Conservation (phyloP, 2,113 vertebrate genomes). For the Calyptomena viridis region DNA sequence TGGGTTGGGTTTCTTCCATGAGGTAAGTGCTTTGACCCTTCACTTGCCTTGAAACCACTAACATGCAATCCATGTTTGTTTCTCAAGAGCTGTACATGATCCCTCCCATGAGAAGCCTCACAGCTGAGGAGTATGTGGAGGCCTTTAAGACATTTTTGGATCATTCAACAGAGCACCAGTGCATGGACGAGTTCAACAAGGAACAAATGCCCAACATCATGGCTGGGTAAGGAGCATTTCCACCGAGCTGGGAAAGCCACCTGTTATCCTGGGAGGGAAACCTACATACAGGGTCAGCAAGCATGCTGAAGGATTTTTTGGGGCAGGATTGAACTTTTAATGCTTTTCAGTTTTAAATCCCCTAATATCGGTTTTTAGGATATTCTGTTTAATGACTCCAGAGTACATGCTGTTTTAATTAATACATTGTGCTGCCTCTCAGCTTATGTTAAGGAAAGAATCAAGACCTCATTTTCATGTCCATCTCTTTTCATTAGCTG, state of each 20-base stretch:
- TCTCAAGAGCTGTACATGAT: slow-evolving; percentile 64
- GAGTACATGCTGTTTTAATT: not conserved
- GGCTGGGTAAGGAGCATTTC: slow-evolving; percentile 65
- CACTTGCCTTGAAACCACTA: not conserved
- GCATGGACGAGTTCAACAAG: slow-evolving; percentile 83
- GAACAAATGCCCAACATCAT: slow-evolving; percentile 72
- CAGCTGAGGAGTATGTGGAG: slow-evolving; percentile 77
- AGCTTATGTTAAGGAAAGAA: not conserved
- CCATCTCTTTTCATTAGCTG: slow-evolving; percentile 16
- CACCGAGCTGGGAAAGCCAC: not conserved
- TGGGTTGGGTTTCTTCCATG: not conserved
- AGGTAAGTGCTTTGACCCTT: not conserved
- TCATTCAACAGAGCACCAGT: slow-evolving; percentile 84
- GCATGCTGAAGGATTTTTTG: not conserved
- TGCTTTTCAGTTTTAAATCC: not conserved
- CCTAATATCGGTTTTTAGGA: not conserved
- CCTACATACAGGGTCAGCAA: not conserved
- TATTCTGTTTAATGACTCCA: not conserved
- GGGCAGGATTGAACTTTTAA: not conserved
- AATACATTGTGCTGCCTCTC: not conserved
- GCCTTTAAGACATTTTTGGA: slow-evolving; percentile 83
- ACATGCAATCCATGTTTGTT: not conserved
- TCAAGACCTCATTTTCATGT: not conserved
- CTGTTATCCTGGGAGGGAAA: not conserved
- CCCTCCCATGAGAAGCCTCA: slow-evolving; percentile 71